Evolutionary conservation across 2,888 invertebrate species (phyloP).

Genomic region (Mesopsocus fuscifrons): DNA sequence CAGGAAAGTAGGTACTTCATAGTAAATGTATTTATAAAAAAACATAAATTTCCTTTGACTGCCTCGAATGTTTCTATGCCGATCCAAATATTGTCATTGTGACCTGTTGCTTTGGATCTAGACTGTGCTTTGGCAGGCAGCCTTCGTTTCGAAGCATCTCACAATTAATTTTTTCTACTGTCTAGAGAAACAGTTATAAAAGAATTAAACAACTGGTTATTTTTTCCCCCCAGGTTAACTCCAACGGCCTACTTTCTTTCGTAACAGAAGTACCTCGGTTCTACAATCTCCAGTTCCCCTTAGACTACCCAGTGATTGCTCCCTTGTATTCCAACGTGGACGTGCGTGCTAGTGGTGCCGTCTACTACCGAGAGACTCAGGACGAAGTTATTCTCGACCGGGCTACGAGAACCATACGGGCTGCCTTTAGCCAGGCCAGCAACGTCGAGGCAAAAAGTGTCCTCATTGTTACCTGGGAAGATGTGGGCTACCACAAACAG

Average conservation of each 20-base stretch:
- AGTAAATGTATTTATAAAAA: too few species aligned
- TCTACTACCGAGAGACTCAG: slow-evolving; percentile 41
- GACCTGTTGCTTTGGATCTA: too few species aligned
- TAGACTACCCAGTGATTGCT: slow-evolving; percentile 76
- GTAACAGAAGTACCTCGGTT: slow-evolving; percentile 72
- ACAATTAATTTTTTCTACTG: too few species aligned
- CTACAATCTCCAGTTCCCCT: slow-evolving; percentile 71
- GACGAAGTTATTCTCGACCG: slow-evolving; percentile 23
- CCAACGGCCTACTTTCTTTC: slow-evolving; percentile 78
- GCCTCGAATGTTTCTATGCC: too few species aligned
- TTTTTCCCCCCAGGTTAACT: slow-evolving; percentile 69
- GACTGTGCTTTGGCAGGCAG: too few species aligned
- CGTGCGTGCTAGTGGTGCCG: slow-evolving; percentile 46
- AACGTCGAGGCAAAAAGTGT: slow-evolving; percentile 59
- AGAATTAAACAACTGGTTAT: too few species aligned
- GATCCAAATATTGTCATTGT: too few species aligned
- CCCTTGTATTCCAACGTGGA: slow-evolving; percentile 86
- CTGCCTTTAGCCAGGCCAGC: slow-evolving; percentile 47
- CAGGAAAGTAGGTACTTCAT: too few species aligned
- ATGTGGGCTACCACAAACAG: slow-evolving; percentile 57
- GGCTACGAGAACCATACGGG: slow-evolving; percentile 49
- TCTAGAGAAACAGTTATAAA: too few species aligned
- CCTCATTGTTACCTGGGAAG: slow-evolving; percentile 79
- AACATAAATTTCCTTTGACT: too few species aligned
- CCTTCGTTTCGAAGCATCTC: too few species aligned